phyloP scores from a whole-genome alignment of 1,140 invertebrate species.

The Zaprionus nigranus region DNA sequence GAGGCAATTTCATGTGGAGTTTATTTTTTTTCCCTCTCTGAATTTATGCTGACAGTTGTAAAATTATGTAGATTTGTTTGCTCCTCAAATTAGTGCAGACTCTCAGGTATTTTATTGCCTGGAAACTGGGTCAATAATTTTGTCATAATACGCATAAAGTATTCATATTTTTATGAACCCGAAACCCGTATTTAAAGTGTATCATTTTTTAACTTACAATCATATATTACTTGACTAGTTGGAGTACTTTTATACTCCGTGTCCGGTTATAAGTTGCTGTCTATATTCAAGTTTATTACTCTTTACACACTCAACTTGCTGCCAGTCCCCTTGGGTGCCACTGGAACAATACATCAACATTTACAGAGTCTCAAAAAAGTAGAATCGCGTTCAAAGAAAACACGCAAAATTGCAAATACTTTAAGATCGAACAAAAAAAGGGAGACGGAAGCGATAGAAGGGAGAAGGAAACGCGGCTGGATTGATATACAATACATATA shows the following conservation, averaged over 20 bases:
- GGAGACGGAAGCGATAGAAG: neutral
- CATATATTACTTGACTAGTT: neutral
- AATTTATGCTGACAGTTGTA: constrained; percentile 69
- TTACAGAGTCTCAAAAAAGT: constrained; percentile 54
- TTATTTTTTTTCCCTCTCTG: constrained; percentile 41
- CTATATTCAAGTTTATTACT: neutral
- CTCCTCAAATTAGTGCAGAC: constrained; percentile 14
- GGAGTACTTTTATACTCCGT: neutral
- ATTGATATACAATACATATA: constrained; percentile 81
- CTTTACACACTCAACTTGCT: constrained; percentile 18
- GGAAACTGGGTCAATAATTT: constrained; percentile 14
- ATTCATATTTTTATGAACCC: neutral
- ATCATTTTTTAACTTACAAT: too few relatives aligned
- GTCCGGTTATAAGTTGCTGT: neutral
- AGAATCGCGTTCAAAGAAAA: constrained; percentile 12
- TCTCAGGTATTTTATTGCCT: constrained; percentile 28
- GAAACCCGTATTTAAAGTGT: too few relatives aligned
- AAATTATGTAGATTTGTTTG: constrained; percentile 55
- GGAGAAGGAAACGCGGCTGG: constrained; percentile 22
- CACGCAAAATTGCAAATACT: constrained; percentile 44
- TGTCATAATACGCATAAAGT: constrained; percentile 12
- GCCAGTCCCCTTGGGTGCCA: constrained; percentile 37
- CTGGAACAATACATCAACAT: constrained; percentile 69
- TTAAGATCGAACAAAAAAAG: constrained; percentile 41
- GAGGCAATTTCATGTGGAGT: constrained; percentile 50